Percentiles rank a stretch among this genome's conserved stretches.
phyloP scores from a whole-genome alignment of 2,797 vertebrate genomes.

The Helarctos malayanus region DNA sequence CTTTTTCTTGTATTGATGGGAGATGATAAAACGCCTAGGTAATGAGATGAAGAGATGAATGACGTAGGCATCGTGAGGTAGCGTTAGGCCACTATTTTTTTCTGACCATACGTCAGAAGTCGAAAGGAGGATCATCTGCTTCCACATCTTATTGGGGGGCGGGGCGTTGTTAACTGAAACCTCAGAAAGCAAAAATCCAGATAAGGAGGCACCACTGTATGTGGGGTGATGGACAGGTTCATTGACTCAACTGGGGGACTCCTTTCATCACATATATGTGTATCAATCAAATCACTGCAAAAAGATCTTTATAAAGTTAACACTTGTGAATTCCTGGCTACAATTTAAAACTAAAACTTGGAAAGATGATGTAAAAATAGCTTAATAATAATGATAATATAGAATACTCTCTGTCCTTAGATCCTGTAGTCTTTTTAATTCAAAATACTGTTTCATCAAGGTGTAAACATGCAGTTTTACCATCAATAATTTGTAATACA shows the following conservation, averaged over 20 bases:
- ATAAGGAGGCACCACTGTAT: background rate
- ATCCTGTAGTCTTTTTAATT: background rate
- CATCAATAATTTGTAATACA: conserved; percentile 51
- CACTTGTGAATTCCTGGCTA: conserved; percentile 44
- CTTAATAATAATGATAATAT: background rate
- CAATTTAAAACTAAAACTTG: background rate
- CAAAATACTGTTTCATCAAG: background rate
- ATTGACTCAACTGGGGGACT: background rate
- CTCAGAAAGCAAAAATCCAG: background rate
- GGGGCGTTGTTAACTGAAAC: background rate
- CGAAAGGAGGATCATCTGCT: background rate
- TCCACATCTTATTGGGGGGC: background rate
- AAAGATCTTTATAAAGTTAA: background rate
- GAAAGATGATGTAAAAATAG: background rate
- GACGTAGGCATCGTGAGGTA: accelerated
- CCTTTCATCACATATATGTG: background rate
- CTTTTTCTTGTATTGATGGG: background rate
- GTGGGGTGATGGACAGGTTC: background rate
- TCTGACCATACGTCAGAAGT: background rate
- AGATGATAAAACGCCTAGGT: background rate
- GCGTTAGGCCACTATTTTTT: background rate
- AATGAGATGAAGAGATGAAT: background rate
- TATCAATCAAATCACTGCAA: background rate
- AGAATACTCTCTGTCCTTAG: background rate
- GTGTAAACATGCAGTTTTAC: conserved; percentile 11